Evolutionary conservation across 2,113 vertebrate genomes (phyloP), one percentile per base, ranked within the genome.

Genomic region (Centropus unirufus): DNA sequence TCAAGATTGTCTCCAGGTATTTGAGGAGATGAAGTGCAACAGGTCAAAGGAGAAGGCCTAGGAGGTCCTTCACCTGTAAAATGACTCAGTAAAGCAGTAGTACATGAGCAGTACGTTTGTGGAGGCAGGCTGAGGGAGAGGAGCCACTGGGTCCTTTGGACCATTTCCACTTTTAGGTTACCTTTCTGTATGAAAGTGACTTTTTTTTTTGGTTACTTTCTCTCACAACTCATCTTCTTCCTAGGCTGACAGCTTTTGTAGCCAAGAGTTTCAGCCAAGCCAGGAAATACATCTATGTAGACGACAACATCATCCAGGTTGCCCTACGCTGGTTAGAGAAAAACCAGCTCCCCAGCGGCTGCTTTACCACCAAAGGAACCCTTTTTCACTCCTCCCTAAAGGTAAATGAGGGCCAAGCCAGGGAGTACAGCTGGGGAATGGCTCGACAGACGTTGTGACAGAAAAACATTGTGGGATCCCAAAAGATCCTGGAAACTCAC

Each of bases 171-270:
- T 66, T 87, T 69, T 27, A 86, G 14, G 10, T 92, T 85, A 7
- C 30, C 6, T 74, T 54, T 46, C 39, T 36, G 6, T 5, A 36
- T 19, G 66, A 61, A 86, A 82, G 64, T 49, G 1, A 61, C 19
- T 8, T 54, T 36, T 63, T 63, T 85, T 36, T 63, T 46, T 85
- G 26, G 11, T 36, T 36, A 36, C 8, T 39, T 88, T 62, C 42
- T 90, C 72, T 89, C 4, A 47, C 22, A 63, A 83, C 26, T 59
- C 20, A 30, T 88, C 12, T 6, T 83, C 12, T 78, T 92, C 46
- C 66, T 81, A 99, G 99, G 99, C 63, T 99, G 89, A 99, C 99
- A 36, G 93, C 98, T 19, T 99, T 99, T 80, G 98, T 99, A 92
- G 97, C 98, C 93, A 99, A 99, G 97, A 98, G 97, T 63, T 99